A percentile compares a stretch with the other conserved stretches of the same genome.
phyloP scores from a whole-genome alignment of 2,888 invertebrate genomes.

The Branchellion lobata region DNA sequence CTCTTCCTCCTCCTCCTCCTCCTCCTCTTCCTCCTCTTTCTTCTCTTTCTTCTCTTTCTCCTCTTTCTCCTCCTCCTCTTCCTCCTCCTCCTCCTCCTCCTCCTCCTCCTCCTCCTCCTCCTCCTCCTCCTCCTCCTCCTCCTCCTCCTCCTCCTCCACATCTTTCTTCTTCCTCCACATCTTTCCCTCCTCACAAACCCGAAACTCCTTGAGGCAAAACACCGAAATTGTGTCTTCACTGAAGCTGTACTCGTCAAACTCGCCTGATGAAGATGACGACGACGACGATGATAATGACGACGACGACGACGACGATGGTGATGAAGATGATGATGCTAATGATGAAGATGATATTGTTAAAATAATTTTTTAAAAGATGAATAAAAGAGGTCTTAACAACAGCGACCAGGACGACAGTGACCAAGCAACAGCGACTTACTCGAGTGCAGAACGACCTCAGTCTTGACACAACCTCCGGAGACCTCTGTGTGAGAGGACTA shows the following conservation, averaged over 20 bases:
- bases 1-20: too few species aligned
- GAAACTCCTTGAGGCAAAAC: slow-evolving; percentile 81
- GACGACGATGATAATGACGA: slow-evolving; percentile 73
- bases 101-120: too few species aligned
- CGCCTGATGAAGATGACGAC: slow-evolving; percentile 67
- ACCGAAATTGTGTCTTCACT: slow-evolving; percentile 73
- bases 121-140: too few species aligned
- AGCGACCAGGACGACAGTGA: too few species aligned
- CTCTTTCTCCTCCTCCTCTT: too few species aligned
- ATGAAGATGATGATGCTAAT: slow-evolving; percentile 10
- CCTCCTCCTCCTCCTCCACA: too few species aligned
- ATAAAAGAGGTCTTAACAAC: too few species aligned
- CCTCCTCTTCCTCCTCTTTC: too few species aligned
- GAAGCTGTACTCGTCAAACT: slow-evolving; percentile 74
- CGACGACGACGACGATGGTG: neutral
- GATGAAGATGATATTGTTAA: neutral
- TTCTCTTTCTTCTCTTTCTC: too few species aligned
- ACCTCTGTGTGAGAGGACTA: neutral
- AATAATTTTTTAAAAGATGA: neutral
- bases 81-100: too few species aligned
- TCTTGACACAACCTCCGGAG: slow-evolving; percentile 1
- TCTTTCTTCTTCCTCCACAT: too few species aligned
- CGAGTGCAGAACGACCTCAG: neutral
- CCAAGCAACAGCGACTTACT: slow-evolving; percentile 68
- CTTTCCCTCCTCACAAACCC: too few species aligned